Conservation (phyloP, 2,113 vertebrate genomes). For the Coregonus clupeaformis region DNA sequence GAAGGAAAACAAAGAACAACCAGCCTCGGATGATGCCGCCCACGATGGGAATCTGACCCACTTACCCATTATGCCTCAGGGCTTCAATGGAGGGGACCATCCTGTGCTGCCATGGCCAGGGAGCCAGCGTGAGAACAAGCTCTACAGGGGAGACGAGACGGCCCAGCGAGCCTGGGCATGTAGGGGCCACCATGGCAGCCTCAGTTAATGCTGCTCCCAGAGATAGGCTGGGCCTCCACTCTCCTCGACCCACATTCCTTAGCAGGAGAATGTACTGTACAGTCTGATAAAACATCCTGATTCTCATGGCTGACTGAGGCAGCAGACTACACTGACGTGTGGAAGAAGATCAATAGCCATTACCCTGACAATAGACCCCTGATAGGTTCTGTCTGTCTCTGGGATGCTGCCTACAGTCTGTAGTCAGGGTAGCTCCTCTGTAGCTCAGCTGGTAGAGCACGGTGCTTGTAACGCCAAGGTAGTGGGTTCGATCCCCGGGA, state of each 20-base stretch:
- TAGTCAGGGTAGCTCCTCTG: too few relatives aligned
- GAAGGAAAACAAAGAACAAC: conserved; percentile 30
- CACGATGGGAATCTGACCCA: conserved; percentile 58
- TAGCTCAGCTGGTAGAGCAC: too few relatives aligned
- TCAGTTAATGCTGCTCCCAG: conserved; percentile 18
- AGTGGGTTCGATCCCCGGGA: too few relatives aligned
- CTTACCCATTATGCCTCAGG: conserved; percentile 59
- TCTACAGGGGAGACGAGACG: conserved; percentile 19
- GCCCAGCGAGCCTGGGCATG: conserved; percentile 21
- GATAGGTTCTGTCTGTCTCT: too few relatives aligned
- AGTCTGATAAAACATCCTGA: not conserved
- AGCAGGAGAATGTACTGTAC: not conserved
- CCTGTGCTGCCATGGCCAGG: not conserved
- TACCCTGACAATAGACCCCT: too few relatives aligned
- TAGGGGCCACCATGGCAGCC: conserved; percentile 9
- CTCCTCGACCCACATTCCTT: too few relatives aligned
- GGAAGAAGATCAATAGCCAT: too few relatives aligned
- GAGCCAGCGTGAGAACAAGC: not conserved
- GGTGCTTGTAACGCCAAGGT: too few relatives aligned
- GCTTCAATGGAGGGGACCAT: conserved; percentile 33
- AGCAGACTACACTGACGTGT: too few relatives aligned
- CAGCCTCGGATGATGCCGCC: not conserved
- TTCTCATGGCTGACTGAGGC: too few relatives aligned
- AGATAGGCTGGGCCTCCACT: too few relatives aligned
- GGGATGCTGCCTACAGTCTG: too few relatives aligned